A percentile compares a stretch with the other conserved stretches of the same genome.
These are phyloP conservation scores for Pholis gunnellus DNA, from an alignment of 2,113 vertebrate species.

Conservation along the genomic window DNA sequence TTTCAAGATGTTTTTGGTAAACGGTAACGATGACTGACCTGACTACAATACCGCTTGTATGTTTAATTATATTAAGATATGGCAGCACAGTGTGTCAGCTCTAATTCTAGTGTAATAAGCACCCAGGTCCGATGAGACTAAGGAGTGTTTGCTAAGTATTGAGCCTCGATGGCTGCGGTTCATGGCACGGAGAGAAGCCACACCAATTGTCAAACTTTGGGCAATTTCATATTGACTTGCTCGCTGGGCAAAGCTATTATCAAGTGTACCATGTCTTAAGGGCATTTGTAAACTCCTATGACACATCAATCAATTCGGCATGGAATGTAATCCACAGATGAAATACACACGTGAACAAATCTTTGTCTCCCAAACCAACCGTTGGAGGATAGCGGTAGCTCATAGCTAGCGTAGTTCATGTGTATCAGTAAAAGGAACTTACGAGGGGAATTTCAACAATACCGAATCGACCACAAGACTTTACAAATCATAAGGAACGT, in stretches of 20 bases:
- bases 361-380: too few species aligned
- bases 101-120: too few species aligned
- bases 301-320: neutral
- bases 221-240: neutral
- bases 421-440: neutral
- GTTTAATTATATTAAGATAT: neutral
- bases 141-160: neutral
- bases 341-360: neutral
- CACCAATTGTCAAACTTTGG: neutral
- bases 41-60: neutral
- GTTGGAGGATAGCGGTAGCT: neutral
- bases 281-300: neutral
- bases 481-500: neutral
- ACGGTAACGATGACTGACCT: neutral
- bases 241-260: neutral
- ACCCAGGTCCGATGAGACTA: neutral
- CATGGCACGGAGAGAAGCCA: neutral
- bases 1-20: neutral
- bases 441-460: neutral
- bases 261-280: fast-evolving
- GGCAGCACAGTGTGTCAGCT: neutral
- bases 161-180: neutral
- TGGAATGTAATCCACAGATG: neutral
- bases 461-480: neutral
- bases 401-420: neutral